phyloP scores from a whole-genome alignment of 2,888 invertebrate genomes.

The Tubulanus polymorphus region DNA sequence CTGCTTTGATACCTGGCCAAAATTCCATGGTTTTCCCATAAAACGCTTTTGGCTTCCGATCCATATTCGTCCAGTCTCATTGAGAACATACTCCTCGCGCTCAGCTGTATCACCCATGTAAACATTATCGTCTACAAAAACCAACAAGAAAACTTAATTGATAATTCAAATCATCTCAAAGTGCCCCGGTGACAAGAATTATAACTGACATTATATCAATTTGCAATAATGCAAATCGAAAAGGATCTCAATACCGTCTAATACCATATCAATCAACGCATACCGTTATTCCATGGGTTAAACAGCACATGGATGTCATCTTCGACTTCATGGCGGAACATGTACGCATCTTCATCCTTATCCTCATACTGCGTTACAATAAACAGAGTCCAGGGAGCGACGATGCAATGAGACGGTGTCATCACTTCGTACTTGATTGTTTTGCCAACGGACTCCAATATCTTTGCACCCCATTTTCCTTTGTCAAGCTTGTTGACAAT shows the following conservation, averaged over 20 bases:
- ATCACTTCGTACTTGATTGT: conserved; percentile 19
- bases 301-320: conserved; percentile 69
- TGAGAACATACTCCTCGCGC: conserved; percentile 78
- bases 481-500: background rate
- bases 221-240: background rate
- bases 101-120: conserved; percentile 31
- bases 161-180: too few relatives aligned
- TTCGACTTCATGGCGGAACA: background rate
- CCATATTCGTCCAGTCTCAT: conserved; percentile 85
- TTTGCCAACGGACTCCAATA: background rate
- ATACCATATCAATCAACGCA: background rate
- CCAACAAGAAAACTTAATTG: too few relatives aligned
- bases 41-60: conserved; percentile 79
- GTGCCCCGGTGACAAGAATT: too few relatives aligned
- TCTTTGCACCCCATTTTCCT: conserved; percentile 3
- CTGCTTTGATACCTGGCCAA: conserved; percentile 65
- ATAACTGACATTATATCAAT: too few relatives aligned
- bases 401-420: conserved; percentile 27
- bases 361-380: conserved; percentile 31
- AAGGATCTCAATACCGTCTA: background rate
- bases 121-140: conserved; percentile 32
- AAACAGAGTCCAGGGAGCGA: conserved; percentile 33
- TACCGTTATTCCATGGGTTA: conserved; percentile 87
- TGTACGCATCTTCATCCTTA: conserved; percentile 53
- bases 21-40: conserved; percentile 83